phyloP scores from a whole-genome alignment of 2,113 vertebrate genomes.

The Pithys albifrons region DNA sequence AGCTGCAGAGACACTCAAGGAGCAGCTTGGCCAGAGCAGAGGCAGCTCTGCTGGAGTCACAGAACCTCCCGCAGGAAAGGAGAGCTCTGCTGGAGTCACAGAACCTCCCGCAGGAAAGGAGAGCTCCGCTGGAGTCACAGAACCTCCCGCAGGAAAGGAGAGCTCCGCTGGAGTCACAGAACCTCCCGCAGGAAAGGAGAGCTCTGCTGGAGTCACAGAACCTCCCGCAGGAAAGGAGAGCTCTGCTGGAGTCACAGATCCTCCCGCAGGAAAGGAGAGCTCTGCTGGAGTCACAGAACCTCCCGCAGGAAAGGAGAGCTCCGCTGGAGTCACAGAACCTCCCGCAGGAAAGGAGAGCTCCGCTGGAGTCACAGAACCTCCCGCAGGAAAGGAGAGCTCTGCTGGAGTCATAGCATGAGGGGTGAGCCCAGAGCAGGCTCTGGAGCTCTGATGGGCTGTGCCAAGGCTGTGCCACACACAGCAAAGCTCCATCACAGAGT shows the following conservation, averaged over 20 bases:
- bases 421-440: neutral
- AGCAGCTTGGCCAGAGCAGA: constrained; percentile 33
- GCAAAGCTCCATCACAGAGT: fast-evolving
- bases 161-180: constrained; percentile 30
- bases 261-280: constrained; percentile 53
- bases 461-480: neutral
- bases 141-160: constrained; percentile 40
- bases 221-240: constrained; percentile 49
- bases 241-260: constrained; percentile 10
- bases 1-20: neutral
- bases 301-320: constrained; percentile 54
- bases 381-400: constrained; percentile 56
- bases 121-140: constrained; percentile 31
- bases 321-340: neutral
- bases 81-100: constrained; percentile 35
- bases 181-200: constrained; percentile 44
- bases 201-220: constrained; percentile 24
- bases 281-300: constrained; percentile 1
- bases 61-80: constrained; percentile 53
- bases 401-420: constrained; percentile 7
- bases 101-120: constrained; percentile 43
- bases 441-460: neutral
- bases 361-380: constrained; percentile 7
- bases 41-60: constrained; percentile 33
- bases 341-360: constrained; percentile 53